phyloP scores from a whole-genome alignment of 1,140 invertebrate species.

The Liolophura sinensis region DNA sequence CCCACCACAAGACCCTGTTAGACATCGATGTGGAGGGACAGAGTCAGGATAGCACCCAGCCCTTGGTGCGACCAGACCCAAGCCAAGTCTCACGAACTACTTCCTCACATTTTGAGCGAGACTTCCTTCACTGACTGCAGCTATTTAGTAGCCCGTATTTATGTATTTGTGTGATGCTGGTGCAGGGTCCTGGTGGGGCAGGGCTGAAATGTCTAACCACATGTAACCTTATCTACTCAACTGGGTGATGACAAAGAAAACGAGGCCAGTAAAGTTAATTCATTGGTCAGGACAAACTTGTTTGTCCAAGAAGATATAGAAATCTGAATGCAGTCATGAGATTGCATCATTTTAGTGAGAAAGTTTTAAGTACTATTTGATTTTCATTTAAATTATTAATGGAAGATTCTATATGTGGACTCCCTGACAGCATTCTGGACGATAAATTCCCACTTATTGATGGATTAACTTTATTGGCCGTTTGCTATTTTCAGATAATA shows the following conservation, averaged over 20 bases:
- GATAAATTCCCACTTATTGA: background rate
- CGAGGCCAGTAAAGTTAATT: background rate
- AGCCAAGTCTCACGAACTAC: background rate
- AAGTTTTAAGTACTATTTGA: no score
- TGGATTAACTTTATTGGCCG: no score
- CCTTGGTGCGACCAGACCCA: conserved; percentile 56
- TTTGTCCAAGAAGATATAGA: background rate
- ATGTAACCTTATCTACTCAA: background rate
- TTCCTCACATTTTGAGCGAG: background rate
- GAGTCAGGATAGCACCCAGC: conserved; percentile 67
- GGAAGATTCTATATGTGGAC: background rate
- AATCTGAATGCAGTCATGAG: no score
- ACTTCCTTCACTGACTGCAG: background rate
- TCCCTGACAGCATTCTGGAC: background rate
- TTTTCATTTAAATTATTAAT: no score
- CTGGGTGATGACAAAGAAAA: background rate
- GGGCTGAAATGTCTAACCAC: background rate
- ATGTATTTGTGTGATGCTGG: no score
- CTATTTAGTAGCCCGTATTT: background rate
- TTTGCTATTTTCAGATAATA: no score
- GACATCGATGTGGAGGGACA: conserved; percentile 70
- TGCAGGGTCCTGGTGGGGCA: no score
- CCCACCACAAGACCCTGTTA: conserved; percentile 62
- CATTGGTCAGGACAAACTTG: background rate
- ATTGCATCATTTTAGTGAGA: no score